Base-by-base conservation (phyloP, 2,113 vertebrate species). In the Scortum barcoo region DNA sequence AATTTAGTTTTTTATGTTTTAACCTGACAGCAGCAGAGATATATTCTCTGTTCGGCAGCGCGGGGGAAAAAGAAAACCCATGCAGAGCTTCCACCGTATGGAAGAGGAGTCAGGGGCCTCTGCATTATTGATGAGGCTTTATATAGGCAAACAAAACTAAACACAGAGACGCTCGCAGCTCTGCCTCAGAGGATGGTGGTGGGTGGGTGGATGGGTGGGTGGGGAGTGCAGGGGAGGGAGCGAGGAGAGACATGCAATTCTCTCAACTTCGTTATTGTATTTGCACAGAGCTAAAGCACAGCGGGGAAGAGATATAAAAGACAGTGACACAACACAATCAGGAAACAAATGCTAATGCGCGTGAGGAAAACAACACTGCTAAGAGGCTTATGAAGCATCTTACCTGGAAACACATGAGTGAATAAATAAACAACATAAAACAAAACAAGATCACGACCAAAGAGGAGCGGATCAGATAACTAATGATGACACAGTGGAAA, bases 51-150 rank as follows among this genome's bases (percentile, higher is more conserved):
- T 71, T 81, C 19, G 2, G 77, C 77, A 77, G 82, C 66, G 44
- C 66, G 44, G 58, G 70, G 81, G 78, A 66, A 70, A 74, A 80
- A 81, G 72, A 87, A 88, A 89, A 72, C 71, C 81, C 72, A 54
- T 62, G 81, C 86, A 72, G 51, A 80, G 63, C 78, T 69, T 87
- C 77, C 80, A 88, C 78, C 42, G 80, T 94, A 93, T 92, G 85
- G 92, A 91, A 91, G 91, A 81, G 87, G 89, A 92, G 89, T 89
- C 88, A 70, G 84, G 90, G 91, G 83, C 84, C 88, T 85, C 76
- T 94, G 87, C 92, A 94, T 93, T 94, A 94, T 94, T 93, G 91
- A 94, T 93, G 88, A 92, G 80, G 80, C 79, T 93, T 94, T 94
- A 92, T 92, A 93, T 93, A 91, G 93, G 90, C 89, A 93, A 93